phyloP scores from a whole-genome alignment of 2,113 vertebrate genomes.

The mouse (Mus musculus) region GRCm39 chr3:47787501-47788000 shows the following conservation, averaged over 20 bases:
- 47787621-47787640: neutral
- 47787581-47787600: neutral
- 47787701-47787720: neutral
- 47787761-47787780: no score
- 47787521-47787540: neutral
- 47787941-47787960: neutral
- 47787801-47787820: no score
- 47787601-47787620: neutral
- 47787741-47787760: no score
- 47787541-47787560: neutral
- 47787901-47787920: neutral
- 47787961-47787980: neutral
- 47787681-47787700: rapidly evolving
- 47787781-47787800: no score
- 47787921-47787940: neutral
- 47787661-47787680: neutral
- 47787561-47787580: neutral
- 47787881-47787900: neutral
- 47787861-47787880: neutral
- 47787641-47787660: no score
- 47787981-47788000: no score
- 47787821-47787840: rapidly evolving
- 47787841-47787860: neutral
- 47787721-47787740: no score
- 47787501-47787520: neutral